Percentiles rank a stretch among this genome's conserved stretches.
phyloP scores from a whole-genome alignment of 2,888 invertebrate species.

The Torymus aiolomorphi region DNA sequence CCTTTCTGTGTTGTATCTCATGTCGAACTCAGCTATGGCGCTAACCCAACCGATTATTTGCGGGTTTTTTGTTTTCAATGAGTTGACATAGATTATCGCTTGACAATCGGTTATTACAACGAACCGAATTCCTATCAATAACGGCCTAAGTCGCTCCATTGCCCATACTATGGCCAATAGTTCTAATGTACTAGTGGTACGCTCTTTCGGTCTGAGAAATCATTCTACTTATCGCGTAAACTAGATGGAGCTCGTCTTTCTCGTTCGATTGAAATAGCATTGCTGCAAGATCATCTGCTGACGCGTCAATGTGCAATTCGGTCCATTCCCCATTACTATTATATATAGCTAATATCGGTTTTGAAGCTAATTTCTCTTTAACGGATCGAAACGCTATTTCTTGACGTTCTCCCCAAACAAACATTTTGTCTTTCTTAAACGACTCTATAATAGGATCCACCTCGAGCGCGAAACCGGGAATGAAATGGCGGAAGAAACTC shows the following conservation, averaged over 20 bases:
- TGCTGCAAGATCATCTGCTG: constrained; percentile 33
- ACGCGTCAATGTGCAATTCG: constrained; percentile 53
- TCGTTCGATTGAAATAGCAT: constrained; percentile 40
- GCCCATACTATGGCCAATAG: constrained; percentile 54
- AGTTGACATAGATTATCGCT: constrained; percentile 57
- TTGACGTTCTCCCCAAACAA: too few species aligned
- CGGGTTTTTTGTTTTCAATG: constrained; percentile 56
- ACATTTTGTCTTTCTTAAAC: too few species aligned
- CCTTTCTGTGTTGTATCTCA: constrained; percentile 16
- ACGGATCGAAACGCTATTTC: constrained; percentile 19
- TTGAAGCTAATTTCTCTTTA: constrained; percentile 25
- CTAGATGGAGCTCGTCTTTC: constrained; percentile 6
- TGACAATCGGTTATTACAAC: constrained; percentile 60
- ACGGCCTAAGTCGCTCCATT: constrained; percentile 37
- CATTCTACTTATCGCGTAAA: too few species aligned
- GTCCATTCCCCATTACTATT: constrained; percentile 22
- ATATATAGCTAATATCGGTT: constrained; percentile 27
- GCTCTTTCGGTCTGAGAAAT: constrained; percentile 26
- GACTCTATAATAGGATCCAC: too few species aligned
- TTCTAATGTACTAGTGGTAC: constrained; percentile 53
- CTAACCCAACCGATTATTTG: constrained; percentile 27
- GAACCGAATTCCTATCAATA: constrained; percentile 57
- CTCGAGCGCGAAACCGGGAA: too few species aligned
- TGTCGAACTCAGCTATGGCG: not conserved
- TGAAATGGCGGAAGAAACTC: too few species aligned